Base-by-base conservation (phyloP, 2,797 vertebrate genomes). In the Danio aesculapii region DNA sequence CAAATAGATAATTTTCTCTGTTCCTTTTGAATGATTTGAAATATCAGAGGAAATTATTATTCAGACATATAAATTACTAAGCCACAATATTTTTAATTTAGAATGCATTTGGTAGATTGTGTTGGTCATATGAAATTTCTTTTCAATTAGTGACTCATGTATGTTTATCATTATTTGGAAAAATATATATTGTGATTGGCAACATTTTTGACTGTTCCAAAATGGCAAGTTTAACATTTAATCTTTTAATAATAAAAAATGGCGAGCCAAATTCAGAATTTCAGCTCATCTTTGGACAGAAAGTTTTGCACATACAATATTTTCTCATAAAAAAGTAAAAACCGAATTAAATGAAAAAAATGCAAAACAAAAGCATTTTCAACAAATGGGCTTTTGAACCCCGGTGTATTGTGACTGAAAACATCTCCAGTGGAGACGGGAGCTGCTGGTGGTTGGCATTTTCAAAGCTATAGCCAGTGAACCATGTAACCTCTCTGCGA, bases 371-470 rank as follows among this genome's bases (percentile, higher is more conserved):
- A 30, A 46, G 17, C 17, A 16, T 73, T 73, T 73, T 59, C 13
- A 30, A 47, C 55, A n/a, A 59, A 73, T 16, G 19, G 43, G 43
- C 55, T 17, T 50, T 59, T 43, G 19, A 46, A 39, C 14, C 11
- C 12, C 39, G 57, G 55, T 44, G 49, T n/a, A 12, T 67, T 72
- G 64, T 67, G 62, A 75, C 58, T 71, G 52, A 67, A 63, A 17
- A 64, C 71, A 84, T 77, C 44, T 70, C 55, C 30, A 55, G 14
- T 78, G 64, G 64, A 74, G 55, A 21, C 70, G 67, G 8, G 21
- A 83, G 79, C 86, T 85, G 83, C 81, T 86, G 81, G 79, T 80
- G 72, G 77, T 74, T 85, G 84, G 79, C 76, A 85, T 79, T 80
- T 80, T 84, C 71, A 85, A 83, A 81, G 50, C 66, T 77, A 43